phyloP scores from a whole-genome alignment of 2,888 invertebrate genomes.

The Clunio marinus region DNA sequence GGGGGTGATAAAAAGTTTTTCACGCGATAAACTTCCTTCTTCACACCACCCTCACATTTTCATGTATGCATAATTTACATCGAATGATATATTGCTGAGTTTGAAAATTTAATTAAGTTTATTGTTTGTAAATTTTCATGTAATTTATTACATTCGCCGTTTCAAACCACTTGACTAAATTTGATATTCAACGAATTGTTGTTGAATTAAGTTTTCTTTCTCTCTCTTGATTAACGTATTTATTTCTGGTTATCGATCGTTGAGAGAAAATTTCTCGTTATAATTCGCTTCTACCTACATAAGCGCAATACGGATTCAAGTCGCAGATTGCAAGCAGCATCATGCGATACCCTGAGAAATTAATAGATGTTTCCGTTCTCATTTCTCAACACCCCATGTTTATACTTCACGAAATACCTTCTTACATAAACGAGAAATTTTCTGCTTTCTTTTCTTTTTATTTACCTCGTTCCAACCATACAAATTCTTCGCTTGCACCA shows the following conservation, averaged over 20 bases:
- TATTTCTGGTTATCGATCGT: not conserved
- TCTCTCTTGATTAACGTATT: not conserved
- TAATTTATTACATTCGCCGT: slow-evolving; percentile 32
- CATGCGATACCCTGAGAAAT: no score
- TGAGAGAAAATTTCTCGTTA: not conserved
- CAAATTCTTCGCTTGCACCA: slow-evolving; percentile 69
- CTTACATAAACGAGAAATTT: not conserved
- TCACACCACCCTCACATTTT: not conserved
- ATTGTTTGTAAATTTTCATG: slow-evolving; percentile 38
- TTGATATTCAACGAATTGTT: not conserved
- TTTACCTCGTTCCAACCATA: slow-evolving; percentile 69
- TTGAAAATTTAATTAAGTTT: slow-evolving; percentile 39
- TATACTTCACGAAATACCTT: not conserved
- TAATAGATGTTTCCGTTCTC: not conserved
- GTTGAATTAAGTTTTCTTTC: not conserved
- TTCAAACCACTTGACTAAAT: slow-evolving; percentile 4
- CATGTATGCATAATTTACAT: slow-evolving; percentile 36
- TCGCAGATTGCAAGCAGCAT: no score
- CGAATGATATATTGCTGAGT: slow-evolving; percentile 36
- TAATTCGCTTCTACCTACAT: no score
- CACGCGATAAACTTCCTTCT: slow-evolving; percentile 32
- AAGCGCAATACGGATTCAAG: no score
- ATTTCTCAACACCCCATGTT: not conserved
- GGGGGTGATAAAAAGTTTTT: slow-evolving; percentile 6
- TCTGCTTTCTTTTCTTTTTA: not conserved